Conservation (phyloP, 1,140 invertebrate species). For the Aphidius ervi region DNA sequence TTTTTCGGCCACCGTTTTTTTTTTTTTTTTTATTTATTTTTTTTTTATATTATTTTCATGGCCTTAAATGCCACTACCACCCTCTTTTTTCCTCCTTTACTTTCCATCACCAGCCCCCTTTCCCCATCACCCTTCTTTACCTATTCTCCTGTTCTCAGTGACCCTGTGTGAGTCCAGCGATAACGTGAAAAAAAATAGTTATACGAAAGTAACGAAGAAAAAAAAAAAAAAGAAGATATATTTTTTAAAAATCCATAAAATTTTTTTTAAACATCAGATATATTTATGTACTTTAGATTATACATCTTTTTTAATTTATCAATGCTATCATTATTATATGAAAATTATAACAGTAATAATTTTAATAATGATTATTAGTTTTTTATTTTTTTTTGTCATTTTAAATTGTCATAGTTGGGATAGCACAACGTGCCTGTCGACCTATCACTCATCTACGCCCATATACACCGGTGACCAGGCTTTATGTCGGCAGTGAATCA, state of each 20-base stretch:
- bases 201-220: slow-evolving; percentile 11
- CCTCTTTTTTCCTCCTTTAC: slow-evolving; percentile 15
- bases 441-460: slow-evolving; percentile 48
- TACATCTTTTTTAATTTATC: too few species aligned
- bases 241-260: too few species aligned
- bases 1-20: slow-evolving; percentile 35
- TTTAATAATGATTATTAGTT: too few species aligned
- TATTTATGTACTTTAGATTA: too few species aligned
- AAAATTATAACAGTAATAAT: too few species aligned
- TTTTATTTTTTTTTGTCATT: not conserved
- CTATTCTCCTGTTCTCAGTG: not conserved
- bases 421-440: slow-evolving; percentile 31
- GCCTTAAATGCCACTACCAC: slow-evolving; percentile 34
- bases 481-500: slow-evolving; percentile 53
- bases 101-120: slow-evolving; percentile 2
- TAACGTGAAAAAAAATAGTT: slow-evolving; percentile 23
- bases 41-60: slow-evolving; percentile 33
- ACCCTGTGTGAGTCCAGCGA: slow-evolving; percentile 17
- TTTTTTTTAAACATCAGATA: too few species aligned
- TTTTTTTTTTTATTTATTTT: slow-evolving; percentile 28
- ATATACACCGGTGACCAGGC: slow-evolving; percentile 31
- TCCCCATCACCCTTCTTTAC: not conserved
- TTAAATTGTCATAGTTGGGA: not conserved
- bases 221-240: slow-evolving; percentile 9
- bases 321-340: too few species aligned